Percentiles rank a stretch among this genome's conserved stretches.
These are phyloP conservation scores for Tachycineta bicolor DNA, from an alignment of 2,113 vertebrate species.

Conservation along the genomic window DNA sequence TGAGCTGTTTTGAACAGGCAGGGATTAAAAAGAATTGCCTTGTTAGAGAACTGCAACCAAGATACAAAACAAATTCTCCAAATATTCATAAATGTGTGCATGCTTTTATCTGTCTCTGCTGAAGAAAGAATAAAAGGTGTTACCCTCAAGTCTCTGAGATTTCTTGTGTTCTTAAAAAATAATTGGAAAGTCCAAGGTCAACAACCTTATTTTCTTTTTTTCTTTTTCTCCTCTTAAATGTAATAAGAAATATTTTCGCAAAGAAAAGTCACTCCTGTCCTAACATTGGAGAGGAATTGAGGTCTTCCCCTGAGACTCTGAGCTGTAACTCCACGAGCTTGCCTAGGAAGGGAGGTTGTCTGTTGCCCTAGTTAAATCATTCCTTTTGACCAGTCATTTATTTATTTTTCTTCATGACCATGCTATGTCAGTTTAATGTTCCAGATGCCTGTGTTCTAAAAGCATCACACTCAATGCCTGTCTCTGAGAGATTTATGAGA, in stretches of 20 bases:
- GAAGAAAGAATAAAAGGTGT: not conserved
- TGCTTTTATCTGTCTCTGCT: not conserved
- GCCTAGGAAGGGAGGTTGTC: not conserved
- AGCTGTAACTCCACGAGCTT: not conserved
- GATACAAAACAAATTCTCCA: not conserved
- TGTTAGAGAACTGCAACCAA: not conserved
- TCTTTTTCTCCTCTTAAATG: not conserved
- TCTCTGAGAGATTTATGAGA: not conserved
- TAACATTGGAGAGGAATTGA: not conserved
- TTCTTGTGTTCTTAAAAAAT: conserved; percentile 2
- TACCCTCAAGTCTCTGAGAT: not conserved
- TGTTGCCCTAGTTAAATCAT: not conserved
- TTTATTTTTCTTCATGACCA: not conserved
- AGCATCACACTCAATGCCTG: not conserved
- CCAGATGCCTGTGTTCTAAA: not conserved
- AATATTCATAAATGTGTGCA: not conserved
- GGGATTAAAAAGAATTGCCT: not conserved
- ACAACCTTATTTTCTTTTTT: not conserved
- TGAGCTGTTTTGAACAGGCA: not conserved
- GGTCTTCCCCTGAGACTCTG: not conserved
- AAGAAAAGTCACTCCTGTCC: not conserved
- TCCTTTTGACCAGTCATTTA: not conserved
- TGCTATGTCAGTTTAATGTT: not conserved
- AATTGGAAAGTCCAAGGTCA: not conserved
- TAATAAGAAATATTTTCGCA: not conserved